Evolutionary conservation across 2,888 invertebrate species (phyloP), one percentile per base, ranked within the genome.

Genomic region (Cheilosia vernalis): DNA sequence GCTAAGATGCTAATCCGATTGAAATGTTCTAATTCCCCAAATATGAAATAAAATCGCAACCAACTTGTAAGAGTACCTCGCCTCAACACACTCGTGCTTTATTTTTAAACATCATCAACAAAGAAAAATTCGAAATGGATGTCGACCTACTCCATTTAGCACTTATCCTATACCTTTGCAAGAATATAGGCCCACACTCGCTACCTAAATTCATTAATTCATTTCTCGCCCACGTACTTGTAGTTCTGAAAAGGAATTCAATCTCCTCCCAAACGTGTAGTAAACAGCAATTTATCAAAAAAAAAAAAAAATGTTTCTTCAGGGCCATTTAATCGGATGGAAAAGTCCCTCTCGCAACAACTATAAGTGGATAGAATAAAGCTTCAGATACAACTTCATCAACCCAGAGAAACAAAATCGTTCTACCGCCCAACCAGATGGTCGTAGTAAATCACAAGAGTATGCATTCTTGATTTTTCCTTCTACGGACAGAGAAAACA

Each of bases 401-500:
- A 61, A 6, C 2, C 42, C 44, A 61, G 13, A 27, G 15, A 19
- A 21, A 15, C 5, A 24, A n/a, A 53, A 30, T 15, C 5, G 27
- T n/a, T 17, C 61, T 30, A 19, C 58, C 27, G 40, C 17, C 63
- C 63, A 64, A 24, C 56, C 56, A 56, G 33, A 10, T 49, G 56
- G 73, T 58, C 15, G 73, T 66, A 40, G 64, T 76, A 76, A 76
- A 76, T 76, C 74, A 76, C 64, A 76, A 42, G 58, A 76, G 56
- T 17, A 49, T 58, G 47, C 74, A 42, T 66, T 66, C 51, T 19
- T 72, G 51, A 70, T 44, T 53, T 73, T 63, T 44, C 42, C 15
- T 56, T 19, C 3, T 21, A 19, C 13, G 21, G n/a, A 9, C 30
- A 9, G 30, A 30, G 4, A 19, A 4, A 37, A 13, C 13, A n/a